Evolutionary conservation across 2,888 invertebrate genomes (phyloP).

Genomic region (Parthenolecanium corni): DNA sequence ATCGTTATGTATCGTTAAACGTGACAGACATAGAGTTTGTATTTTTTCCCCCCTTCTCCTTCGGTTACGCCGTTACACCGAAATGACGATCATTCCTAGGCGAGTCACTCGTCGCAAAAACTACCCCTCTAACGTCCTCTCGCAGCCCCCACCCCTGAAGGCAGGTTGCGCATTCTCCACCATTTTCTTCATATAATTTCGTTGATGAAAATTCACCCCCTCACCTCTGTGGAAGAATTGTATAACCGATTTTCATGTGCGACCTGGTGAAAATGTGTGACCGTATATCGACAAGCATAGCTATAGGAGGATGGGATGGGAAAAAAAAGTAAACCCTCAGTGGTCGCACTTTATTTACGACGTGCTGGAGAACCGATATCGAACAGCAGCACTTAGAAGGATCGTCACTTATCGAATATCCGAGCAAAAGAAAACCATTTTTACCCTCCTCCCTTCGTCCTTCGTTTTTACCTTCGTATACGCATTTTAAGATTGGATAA

Average conservation of each 20-base stretch:
- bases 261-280: not conserved
- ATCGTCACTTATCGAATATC: conserved; percentile 9
- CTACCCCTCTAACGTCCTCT: not conserved
- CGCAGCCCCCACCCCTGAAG: not conserved
- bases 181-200: conserved; percentile 18
- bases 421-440: not conserved
- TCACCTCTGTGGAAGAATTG: not conserved
- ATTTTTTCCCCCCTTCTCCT: not conserved
- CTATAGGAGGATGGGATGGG: not conserved
- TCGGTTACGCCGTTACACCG: conserved; percentile 6
- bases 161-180: not conserved
- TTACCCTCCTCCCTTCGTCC: too few species aligned
- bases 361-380: not conserved
- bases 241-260: conserved; percentile 16
- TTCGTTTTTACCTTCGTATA: not conserved
- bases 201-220: conserved; percentile 17
- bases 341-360: conserved; percentile 16
- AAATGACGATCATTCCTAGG: conserved; percentile 29
- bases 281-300: not conserved
- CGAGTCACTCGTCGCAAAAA: conserved; percentile 22
- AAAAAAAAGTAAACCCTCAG: conserved; percentile 11
- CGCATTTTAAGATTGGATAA: conserved; percentile 8
- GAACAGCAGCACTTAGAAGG: not conserved
- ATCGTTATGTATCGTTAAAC: conserved; percentile 28
- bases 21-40: conserved; percentile 24